These are phyloP conservation scores for Enteromius thamalakanensis DNA, from an alignment of 2,797 vertebrate genomes.

Conservation along the genomic window DNA sequence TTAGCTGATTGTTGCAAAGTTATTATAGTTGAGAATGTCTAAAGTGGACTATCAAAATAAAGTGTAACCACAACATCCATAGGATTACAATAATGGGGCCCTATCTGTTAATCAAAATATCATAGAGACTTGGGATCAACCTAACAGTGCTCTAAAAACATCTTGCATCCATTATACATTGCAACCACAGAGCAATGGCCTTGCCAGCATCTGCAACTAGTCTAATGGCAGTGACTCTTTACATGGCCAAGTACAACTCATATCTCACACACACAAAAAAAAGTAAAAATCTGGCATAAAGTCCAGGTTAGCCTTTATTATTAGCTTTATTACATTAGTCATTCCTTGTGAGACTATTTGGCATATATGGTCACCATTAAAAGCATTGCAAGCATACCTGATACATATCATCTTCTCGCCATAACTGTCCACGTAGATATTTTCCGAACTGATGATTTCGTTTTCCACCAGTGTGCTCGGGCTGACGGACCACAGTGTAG, in stretches of 20 bases:
- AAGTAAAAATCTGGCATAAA: not conserved
- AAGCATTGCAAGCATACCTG: not conserved
- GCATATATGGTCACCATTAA: slow-evolving; percentile 9
- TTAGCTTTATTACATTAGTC: not conserved
- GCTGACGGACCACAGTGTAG: not conserved
- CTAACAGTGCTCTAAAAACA: not conserved
- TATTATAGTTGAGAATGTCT: not conserved
- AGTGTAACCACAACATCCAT: not conserved
- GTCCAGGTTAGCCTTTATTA: no score
- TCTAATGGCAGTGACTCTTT: not conserved
- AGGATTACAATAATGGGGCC: not conserved
- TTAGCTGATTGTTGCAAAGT: not conserved
- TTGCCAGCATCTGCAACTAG: not conserved
- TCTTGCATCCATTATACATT: not conserved
- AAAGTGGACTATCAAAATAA: not conserved
- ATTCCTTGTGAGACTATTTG: not conserved
- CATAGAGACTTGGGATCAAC: not conserved
- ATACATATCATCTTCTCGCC: not conserved
- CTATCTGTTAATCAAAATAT: not conserved
- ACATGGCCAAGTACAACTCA: not conserved
- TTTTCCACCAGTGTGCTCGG: slow-evolving; percentile 13
- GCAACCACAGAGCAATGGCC: not conserved
- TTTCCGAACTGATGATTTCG: not conserved
- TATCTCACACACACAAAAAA: not conserved
- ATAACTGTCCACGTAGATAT: not conserved